Conservation (phyloP, 37 sponge, comb jelly and placozoan genomes). For the Ephydatia muelleri region DNA sequence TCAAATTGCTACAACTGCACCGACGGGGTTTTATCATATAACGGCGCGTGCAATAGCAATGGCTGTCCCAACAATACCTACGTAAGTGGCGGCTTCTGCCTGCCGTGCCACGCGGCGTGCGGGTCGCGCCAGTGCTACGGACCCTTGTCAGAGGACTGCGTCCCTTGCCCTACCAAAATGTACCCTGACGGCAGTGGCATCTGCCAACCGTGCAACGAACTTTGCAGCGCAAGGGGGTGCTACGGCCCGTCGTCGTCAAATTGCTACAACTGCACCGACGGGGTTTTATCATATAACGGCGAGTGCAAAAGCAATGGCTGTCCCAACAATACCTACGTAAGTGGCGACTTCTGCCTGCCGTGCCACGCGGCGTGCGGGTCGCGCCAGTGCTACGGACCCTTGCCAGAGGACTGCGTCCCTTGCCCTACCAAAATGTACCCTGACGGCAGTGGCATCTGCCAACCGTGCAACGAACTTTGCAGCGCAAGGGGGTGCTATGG, state of each 20-base stretch:
- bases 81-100: conserved; percentile 21
- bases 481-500: conserved; percentile 56
- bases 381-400: conserved; percentile 53
- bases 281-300: background rate
- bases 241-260: conserved; percentile 51
- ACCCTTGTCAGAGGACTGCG: conserved; percentile 50
- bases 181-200: conserved; percentile 26
- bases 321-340: too few species aligned
- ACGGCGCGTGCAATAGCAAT: conserved; percentile 53
- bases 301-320: too few species aligned
- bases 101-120: conserved; percentile 20
- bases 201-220: conserved; percentile 48
- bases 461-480: conserved; percentile 49
- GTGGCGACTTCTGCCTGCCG: conserved; percentile 8
- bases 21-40: background rate
- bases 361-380: conserved; percentile 24
- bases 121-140: conserved; percentile 44
- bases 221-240: conserved; percentile 59
- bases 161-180: conserved; percentile 17
- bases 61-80: too few species aligned
- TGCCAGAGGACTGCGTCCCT: conserved; percentile 40
- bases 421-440: conserved; percentile 35
- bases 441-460: conserved; percentile 35
- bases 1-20: conserved; percentile 57
- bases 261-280: conserved; percentile 38